These are phyloP conservation scores for Megalopta genalis DNA, from an alignment of 1,140 invertebrate species.

Conservation along the genomic window DNA sequence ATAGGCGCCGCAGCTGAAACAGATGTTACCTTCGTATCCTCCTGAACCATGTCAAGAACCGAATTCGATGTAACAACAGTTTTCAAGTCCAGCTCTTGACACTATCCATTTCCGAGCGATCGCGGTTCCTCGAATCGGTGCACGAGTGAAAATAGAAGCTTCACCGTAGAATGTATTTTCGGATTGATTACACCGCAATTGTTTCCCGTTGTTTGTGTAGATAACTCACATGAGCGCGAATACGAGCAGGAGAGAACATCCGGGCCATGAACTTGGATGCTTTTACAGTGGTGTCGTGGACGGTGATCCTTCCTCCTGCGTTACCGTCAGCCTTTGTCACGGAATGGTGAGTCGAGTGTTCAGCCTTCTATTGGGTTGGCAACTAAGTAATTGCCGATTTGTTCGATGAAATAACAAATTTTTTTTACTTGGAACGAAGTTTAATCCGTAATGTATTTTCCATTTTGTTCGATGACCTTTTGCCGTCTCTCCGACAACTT, in stretches of 20 bases:
- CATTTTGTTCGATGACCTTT: no score
- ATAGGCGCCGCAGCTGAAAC: no score
- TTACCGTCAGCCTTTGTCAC: constrained; percentile 87
- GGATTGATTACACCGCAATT: background rate
- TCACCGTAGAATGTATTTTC: background rate
- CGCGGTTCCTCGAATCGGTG: background rate
- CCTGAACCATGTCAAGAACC: no score
- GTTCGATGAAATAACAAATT: no score
- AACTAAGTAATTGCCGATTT: no score
- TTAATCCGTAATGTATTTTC: no score
- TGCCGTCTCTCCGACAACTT: no score
- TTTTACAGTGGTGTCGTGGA: constrained; percentile 86
- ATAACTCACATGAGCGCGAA: constrained; percentile 83
- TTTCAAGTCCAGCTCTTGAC: background rate
- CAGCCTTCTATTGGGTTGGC: background rate
- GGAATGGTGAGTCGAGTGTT: constrained; percentile 85
- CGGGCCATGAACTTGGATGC: constrained; percentile 81
- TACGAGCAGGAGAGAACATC: constrained; percentile 76
- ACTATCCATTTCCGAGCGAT: background rate
- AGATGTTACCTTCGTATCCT: no score
- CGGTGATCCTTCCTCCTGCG: constrained; percentile 83
- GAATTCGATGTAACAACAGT: no score
- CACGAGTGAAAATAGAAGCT: background rate
- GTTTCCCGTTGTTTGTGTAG: constrained; percentile 67
- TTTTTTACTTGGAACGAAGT: no score